phyloP scores from a whole-genome alignment of 2,888 invertebrate genomes.

The Conops quadrifasciatus region DNA sequence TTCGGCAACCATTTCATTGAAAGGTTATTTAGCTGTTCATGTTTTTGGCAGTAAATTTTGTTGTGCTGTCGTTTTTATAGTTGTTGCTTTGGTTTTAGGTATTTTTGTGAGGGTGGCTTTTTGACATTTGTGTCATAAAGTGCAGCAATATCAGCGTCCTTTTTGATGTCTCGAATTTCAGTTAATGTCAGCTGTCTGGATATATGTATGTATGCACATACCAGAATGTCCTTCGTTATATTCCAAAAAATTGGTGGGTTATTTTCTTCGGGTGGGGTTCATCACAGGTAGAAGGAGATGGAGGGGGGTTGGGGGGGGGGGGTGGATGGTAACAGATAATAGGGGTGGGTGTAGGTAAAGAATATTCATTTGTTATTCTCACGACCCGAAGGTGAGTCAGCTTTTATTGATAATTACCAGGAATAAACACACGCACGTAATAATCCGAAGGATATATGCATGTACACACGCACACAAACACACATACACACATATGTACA shows the following conservation, averaged over 20 bases:
- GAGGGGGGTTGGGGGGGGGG: neutral
- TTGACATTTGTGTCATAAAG: neutral
- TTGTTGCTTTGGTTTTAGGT: neutral
- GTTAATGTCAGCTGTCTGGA: slow-evolving; percentile 1
- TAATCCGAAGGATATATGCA: too few species aligned
- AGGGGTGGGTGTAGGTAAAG: too few species aligned
- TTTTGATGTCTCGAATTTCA: neutral
- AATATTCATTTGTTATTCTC: neutral
- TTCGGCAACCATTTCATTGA: neutral
- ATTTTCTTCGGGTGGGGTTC: too few species aligned
- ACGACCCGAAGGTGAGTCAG: slow-evolving; percentile 4
- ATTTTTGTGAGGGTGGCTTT: neutral
- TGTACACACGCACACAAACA: too few species aligned
- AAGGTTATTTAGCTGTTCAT: neutral
- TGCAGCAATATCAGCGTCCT: neutral
- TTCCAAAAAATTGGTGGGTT: too few species aligned
- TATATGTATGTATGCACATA: neutral
- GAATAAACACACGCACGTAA: too few species aligned
- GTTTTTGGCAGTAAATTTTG: neutral
- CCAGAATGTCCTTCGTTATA: slow-evolving; percentile 2
- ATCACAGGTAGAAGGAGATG: too few species aligned
- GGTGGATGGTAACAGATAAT: neutral
- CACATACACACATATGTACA: too few species aligned
- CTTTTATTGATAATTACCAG: too few species aligned
- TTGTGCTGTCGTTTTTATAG: neutral